A percentile compares a stretch with the other conserved stretches of the same genome.
Conservation (phyloP, 2,888 invertebrate species). For the Tetramorium bicarinatum region DNA sequence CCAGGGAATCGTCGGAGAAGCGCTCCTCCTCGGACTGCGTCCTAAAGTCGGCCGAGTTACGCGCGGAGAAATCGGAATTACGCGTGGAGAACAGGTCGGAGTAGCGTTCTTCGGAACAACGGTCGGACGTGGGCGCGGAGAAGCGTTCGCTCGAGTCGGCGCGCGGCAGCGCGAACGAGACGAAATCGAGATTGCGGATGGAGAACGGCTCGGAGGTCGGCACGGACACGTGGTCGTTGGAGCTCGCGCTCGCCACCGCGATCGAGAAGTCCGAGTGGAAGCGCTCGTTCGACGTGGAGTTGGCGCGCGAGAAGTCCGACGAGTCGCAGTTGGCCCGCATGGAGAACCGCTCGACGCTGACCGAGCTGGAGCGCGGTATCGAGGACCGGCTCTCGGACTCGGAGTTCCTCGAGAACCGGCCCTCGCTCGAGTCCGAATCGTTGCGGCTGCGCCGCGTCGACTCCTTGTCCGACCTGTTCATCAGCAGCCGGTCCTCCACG, state of each 20-base stretch:
- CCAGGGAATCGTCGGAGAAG: conserved; percentile 94
- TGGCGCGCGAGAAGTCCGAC: conserved; percentile 84
- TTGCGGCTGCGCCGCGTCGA: no score
- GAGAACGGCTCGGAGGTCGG: conserved; percentile 85
- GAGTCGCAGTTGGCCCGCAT: conserved; percentile 85
- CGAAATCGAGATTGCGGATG: conserved; percentile 83
- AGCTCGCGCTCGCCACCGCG: conserved; percentile 84
- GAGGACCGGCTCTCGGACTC: conserved; percentile 83
- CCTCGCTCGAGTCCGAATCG: conserved; percentile 82
- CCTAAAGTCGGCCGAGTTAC: conserved; percentile 84
- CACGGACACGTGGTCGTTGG: conserved; percentile 84
- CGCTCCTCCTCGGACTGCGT: conserved; percentile 88
- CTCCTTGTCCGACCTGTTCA: no score
- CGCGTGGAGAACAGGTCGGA: conserved; percentile 84
- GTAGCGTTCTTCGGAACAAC: conserved; percentile 82
- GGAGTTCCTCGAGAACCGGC: conserved; percentile 82
- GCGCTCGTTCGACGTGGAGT: conserved; percentile 84
- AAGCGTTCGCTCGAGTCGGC: conserved; percentile 80
- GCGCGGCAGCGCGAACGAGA: conserved; percentile 80
- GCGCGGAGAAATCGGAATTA: conserved; percentile 83
- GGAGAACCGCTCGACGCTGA: conserved; percentile 84
- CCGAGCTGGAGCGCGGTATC: conserved; percentile 84
- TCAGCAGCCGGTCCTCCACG: conserved; percentile 81
- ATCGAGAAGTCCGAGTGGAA: conserved; percentile 85
- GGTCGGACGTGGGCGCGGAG: conserved; percentile 80